Conservation (phyloP, 2,797 vertebrate genomes). For the Lacerta viridis region DNA sequence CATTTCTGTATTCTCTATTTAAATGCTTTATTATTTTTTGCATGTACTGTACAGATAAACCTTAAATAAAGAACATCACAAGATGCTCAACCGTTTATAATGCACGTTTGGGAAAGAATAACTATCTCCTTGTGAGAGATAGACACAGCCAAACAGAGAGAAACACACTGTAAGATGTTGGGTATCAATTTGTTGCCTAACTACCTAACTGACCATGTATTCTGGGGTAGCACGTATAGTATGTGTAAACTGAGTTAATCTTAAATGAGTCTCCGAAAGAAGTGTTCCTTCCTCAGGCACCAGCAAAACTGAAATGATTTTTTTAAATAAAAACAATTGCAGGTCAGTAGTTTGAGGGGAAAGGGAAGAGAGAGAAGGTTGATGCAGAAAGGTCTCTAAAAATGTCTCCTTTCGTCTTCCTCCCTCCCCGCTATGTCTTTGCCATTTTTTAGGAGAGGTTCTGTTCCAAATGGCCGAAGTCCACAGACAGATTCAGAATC, state of each 20-base stretch:
- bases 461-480: constrained; percentile 99
- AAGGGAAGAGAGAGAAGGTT: neutral
- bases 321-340: neutral
- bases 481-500: constrained; percentile 98
- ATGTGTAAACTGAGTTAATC: neutral
- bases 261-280: neutral
- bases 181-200: neutral
- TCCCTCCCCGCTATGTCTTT: constrained; percentile 1
- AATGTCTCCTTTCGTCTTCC: neutral
- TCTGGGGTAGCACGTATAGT: neutral
- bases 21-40: no score
- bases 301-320: neutral
- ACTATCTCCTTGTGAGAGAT: neutral
- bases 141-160: neutral
- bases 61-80: no score
- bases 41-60: no score
- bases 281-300: neutral
- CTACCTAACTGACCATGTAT: neutral
- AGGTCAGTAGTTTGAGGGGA: neutral
- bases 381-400: neutral
- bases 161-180: no score
- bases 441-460: constrained; percentile 89
- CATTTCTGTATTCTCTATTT: no score
- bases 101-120: neutral
- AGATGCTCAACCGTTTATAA: neutral